These are phyloP conservation scores for Drosophila insularis DNA, from an alignment of 1,140 invertebrate genomes.

Conservation along the genomic window DNA sequence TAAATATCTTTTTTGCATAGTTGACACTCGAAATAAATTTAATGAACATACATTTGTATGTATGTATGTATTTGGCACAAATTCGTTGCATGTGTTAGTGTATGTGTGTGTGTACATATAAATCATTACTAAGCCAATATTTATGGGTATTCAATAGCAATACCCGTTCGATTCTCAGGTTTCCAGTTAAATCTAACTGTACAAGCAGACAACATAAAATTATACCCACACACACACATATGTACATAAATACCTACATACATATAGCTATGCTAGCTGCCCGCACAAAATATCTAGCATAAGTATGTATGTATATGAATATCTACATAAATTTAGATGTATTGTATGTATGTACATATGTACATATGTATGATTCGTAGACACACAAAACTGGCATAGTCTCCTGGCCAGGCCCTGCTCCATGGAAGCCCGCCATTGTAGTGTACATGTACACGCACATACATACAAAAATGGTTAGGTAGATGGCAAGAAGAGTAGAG, in stretches of 20 bases:
- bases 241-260: neutral
- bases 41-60: neutral
- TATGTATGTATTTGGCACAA: neutral
- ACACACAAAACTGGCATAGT: constrained; percentile 71
- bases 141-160: constrained; percentile 21
- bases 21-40: neutral
- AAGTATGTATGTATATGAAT: constrained; percentile 20
- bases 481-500: constrained; percentile 9
- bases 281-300: constrained; percentile 34
- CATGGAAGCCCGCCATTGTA: constrained; percentile 40
- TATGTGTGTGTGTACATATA: neutral
- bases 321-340: constrained; percentile 35
- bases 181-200: constrained; percentile 18
- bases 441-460: constrained; percentile 22
- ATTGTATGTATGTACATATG: constrained; percentile 5
- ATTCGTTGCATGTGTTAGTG: neutral
- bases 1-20: neutral
- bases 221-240: constrained; percentile 2
- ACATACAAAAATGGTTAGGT: constrained; percentile 17
- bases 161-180: constrained; percentile 10
- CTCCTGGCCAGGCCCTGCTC: constrained; percentile 66
- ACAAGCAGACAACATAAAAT: constrained; percentile 11
- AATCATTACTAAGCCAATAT: constrained; percentile 14
- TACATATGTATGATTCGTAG: constrained; percentile 22
- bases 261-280: constrained; percentile 10